Evolutionary conservation across 2,888 invertebrate genomes (phyloP).

Genomic region (Ceramica pisi): DNA sequence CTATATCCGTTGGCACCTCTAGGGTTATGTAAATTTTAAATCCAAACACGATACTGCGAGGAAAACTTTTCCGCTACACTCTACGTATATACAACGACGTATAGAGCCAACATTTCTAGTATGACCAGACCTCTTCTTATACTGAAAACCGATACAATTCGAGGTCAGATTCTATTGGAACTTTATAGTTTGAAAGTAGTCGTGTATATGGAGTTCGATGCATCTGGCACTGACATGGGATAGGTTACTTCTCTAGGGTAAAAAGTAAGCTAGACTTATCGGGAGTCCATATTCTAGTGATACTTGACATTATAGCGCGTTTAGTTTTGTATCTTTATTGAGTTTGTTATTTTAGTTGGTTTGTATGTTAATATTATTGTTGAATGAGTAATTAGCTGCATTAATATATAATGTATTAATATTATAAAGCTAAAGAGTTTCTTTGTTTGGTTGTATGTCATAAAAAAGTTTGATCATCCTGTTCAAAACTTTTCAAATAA

Average conservation of each 20-base stretch:
- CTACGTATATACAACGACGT: background rate
- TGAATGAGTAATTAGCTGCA: background rate
- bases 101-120: too few relatives aligned
- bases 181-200: background rate
- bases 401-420: too few relatives aligned
- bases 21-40: conserved; percentile 38
- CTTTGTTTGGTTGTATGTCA: too few relatives aligned
- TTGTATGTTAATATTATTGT: too few relatives aligned
- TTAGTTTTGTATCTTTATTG: conserved; percentile 23
- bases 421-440: too few relatives aligned
- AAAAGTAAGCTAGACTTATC: conserved; percentile 30
- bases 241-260: conserved; percentile 11
- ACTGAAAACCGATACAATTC: background rate
- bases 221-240: conserved; percentile 31
- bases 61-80: conserved; percentile 32
- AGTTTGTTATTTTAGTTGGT: too few relatives aligned
- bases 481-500: too few relatives aligned
- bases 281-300: conserved; percentile 19
- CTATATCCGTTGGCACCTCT: conserved; percentile 12
- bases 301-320: conserved; percentile 37
- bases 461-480: too few relatives aligned
- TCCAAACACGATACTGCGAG: conserved; percentile 21
- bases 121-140: background rate
- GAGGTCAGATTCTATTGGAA: background rate
- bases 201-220: conserved; percentile 15